Conservation (phyloP, 2,888 invertebrate genomes). For the Ophion ventricosus region DNA sequence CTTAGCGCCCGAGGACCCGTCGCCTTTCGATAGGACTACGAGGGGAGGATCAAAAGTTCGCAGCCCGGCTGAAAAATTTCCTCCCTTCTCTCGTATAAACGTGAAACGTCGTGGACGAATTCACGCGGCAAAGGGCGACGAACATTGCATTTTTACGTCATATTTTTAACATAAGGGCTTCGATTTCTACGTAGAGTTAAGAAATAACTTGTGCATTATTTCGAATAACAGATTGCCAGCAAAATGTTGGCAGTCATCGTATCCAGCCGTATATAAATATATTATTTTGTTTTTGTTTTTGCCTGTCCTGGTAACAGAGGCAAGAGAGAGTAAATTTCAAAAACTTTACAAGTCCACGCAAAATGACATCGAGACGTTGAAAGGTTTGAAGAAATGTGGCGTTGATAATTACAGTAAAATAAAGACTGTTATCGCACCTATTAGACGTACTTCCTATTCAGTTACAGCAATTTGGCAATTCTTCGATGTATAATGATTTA, state of each 20-base stretch:
- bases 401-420: too few species aligned
- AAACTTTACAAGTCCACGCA: background rate
- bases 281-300: background rate
- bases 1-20: background rate
- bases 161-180: conserved; percentile 29
- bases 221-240: conserved; percentile 12
- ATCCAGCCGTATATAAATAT: background rate
- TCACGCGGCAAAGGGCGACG: background rate
- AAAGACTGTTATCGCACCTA: too few species aligned
- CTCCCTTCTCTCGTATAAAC: too few species aligned
- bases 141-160: background rate
- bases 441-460: too few species aligned
- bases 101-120: background rate
- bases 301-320: background rate
- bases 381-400: too few species aligned
- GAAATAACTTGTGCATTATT: conserved; percentile 44
- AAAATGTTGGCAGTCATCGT: conserved; percentile 21
- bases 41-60: background rate
- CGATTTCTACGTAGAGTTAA: conserved; percentile 10
- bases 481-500: background rate
- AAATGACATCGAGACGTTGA: too few species aligned
- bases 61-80: too few species aligned
- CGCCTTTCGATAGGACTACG: too few species aligned
- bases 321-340: background rate
- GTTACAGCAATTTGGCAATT: too few species aligned